Evolutionary conservation across 1,140 invertebrate species (phyloP), one percentile per base, ranked within the genome.

Genomic region (Trachymyrmex cornetzi): DNA sequence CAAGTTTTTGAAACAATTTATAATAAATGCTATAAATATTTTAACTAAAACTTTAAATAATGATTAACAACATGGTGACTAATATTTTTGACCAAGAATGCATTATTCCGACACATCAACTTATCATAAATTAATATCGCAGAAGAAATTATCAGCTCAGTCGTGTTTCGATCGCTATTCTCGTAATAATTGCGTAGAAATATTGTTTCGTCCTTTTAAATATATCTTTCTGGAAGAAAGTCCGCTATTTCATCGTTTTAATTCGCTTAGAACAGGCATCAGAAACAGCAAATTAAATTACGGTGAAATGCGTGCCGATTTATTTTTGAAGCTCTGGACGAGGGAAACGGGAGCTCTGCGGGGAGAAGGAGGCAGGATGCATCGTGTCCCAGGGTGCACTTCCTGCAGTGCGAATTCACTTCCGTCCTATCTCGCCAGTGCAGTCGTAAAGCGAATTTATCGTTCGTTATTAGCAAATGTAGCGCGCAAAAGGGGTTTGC

Each of bases 401-500:
- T 88, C 75, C 77, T n/a, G 57, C 75, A 61, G 27, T 7, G 74
- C 48, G 74, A 85, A 71, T 38, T 64, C 19, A 22, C 27, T 77
- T 69, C 53, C 64, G 80, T 44, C 53, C 30, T 89, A 89, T 89
- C 88, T 89, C 75, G 69, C 6, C 27, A 22, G 38, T 64, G 82
- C 82, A 86, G 82, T 75, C 63, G 82, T 61, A 80, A 87, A 71
- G 27, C 50, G 85, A 74, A 81, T 89, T 85, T 90, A 87, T 90
- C 85, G 85, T 89, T 89, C 85, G 88, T 90, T 90, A 87, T 90
- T 90, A 90, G 88, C 85, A 87, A 90, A 90, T 89, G 89, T 90
- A 87, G 50, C 88, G 88, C 77, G 85, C 74, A 59, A 84, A 79
- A 61, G 79, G 67, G 82, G 61, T 57, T 69, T 69, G 48, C 38